phyloP scores from a whole-genome alignment of 1,140 invertebrate genomes.

The Copidosoma floridanum region DNA sequence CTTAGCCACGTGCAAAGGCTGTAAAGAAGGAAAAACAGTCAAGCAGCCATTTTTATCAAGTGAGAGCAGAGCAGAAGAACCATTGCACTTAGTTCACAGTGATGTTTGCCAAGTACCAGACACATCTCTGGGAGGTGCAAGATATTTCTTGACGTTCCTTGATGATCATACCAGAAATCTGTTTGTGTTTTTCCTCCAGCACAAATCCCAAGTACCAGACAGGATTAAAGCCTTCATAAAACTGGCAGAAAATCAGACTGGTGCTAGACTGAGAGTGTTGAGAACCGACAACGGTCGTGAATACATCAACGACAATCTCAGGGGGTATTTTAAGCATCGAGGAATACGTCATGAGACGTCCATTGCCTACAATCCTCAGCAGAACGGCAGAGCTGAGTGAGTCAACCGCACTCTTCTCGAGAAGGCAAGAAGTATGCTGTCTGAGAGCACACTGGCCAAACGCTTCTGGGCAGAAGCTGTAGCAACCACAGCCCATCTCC shows the following conservation, averaged over 20 bases:
- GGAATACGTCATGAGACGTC: conserved; percentile 46
- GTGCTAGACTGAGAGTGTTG: conserved; percentile 34
- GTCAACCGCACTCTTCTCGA: conserved; percentile 47
- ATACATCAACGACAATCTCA: conserved; percentile 36
- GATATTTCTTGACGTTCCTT: conserved; percentile 43
- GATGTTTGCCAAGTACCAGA: conserved; percentile 36
- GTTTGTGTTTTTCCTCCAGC: conserved; percentile 42
- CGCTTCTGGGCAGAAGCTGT: conserved; percentile 46
- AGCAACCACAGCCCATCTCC: conserved; percentile 33
- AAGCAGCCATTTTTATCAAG: conserved; percentile 19
- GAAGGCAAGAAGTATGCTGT: conserved; percentile 36
- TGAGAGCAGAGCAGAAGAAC: neutral
- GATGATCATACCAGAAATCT: conserved; percentile 40
- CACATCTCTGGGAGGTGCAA: conserved; percentile 33
- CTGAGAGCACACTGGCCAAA: conserved; percentile 31
- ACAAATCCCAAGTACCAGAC: conserved; percentile 39
- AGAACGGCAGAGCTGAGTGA: conserved; percentile 52
- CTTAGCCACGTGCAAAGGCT: neutral
- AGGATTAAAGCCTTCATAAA: conserved; percentile 40
- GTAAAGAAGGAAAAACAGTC: neutral
- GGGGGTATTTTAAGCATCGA: conserved; percentile 31
- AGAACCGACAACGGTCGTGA: conserved; percentile 47
- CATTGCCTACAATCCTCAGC: conserved; percentile 42
- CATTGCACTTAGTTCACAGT: conserved; percentile 35
- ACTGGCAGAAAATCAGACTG: conserved; percentile 42